These are phyloP conservation scores for Esperia sulphurella DNA, from an alignment of 2,888 invertebrate genomes.

Conservation along the genomic window DNA sequence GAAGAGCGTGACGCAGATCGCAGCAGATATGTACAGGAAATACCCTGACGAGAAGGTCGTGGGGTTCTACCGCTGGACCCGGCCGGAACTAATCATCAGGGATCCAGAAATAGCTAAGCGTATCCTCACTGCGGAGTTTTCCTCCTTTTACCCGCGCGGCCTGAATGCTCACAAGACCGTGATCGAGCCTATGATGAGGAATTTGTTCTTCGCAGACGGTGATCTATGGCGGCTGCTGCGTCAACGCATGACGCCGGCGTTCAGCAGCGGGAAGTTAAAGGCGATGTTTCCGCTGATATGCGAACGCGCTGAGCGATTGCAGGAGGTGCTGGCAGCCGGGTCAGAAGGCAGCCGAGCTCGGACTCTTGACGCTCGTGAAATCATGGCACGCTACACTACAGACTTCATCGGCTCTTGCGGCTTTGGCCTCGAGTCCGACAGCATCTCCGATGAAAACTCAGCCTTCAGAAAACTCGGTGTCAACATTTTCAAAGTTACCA, in stretches of 20 bases:
- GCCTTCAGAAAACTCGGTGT: constrained; percentile 19
- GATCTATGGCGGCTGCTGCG: constrained; percentile 51
- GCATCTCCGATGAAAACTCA: constrained; percentile 19
- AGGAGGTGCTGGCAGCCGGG: constrained; percentile 10
- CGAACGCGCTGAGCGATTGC: constrained; percentile 33
- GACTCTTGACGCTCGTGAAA: constrained; percentile 21
- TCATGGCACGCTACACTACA: constrained; percentile 20
- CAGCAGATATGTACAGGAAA: constrained; percentile 16
- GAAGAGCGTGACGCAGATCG: constrained; percentile 12
- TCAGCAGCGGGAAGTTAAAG: constrained; percentile 22
- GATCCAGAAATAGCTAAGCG: constrained; percentile 22
- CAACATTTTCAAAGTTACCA: constrained; percentile 12
- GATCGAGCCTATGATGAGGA: constrained; percentile 18
- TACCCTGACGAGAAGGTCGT: constrained; percentile 19
- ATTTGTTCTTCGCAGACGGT: constrained; percentile 22
- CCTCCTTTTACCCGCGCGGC: constrained; percentile 16
- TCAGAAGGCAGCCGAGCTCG: neutral
- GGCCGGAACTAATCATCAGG: constrained; percentile 18
- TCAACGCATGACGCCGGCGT: constrained; percentile 45
- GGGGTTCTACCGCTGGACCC: constrained; percentile 13
- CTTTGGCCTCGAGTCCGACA: constrained; percentile 20
- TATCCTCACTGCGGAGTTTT: constrained; percentile 21
- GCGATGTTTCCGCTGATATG: constrained; percentile 26
- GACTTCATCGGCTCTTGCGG: constrained; percentile 22
- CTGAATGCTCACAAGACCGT: constrained; percentile 11